phyloP scores from a whole-genome alignment of 2,113 vertebrate species.

The human (Homo sapiens) region DNA sequence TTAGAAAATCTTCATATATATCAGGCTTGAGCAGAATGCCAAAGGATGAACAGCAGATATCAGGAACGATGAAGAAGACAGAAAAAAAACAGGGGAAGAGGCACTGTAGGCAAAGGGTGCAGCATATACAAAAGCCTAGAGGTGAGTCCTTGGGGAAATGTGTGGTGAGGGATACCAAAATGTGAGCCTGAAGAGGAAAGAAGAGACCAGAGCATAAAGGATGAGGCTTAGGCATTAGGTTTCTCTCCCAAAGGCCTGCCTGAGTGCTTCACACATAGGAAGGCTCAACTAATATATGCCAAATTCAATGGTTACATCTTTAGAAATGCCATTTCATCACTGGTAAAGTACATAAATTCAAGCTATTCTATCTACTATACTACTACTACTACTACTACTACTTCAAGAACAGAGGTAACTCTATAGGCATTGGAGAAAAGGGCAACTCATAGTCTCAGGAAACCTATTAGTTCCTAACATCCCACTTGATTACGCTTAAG shows the following conservation, averaged over 20 bases:
- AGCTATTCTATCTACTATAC: background rate
- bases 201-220: background rate
- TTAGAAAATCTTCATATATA: background rate
- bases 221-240: background rate
- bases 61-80: background rate
- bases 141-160: background rate
- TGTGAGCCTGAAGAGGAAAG: background rate
- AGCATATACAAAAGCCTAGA: background rate
- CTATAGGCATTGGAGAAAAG: background rate
- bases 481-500: background rate
- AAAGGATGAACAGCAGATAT: background rate
- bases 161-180: background rate
- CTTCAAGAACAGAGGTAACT: background rate
- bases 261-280: background rate
- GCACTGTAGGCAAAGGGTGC: background rate
- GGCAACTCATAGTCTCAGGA: background rate
- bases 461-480: background rate
- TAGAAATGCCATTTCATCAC: background rate
- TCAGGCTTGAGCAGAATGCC: background rate
- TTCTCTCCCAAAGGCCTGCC: background rate
- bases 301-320: background rate
- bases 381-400: background rate
- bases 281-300: background rate
- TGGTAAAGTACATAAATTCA: background rate
- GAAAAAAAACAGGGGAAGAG: fast-evolving